These are phyloP conservation scores for Tetraodon nigroviridis DNA, from an alignment of 2,113 vertebrate species.

Conservation along the genomic window DNA sequence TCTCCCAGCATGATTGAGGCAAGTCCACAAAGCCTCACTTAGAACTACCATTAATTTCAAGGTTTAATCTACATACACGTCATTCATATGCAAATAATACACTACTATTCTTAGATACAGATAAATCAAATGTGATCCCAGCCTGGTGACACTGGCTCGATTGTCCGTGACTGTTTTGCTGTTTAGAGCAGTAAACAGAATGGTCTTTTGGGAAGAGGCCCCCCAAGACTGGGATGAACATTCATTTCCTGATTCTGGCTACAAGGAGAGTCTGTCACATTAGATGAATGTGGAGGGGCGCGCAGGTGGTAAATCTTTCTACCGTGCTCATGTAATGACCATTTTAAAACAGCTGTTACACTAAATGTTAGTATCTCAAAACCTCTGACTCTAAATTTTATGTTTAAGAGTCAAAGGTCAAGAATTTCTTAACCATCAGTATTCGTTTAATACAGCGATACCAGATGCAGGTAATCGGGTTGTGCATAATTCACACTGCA, in stretches of 20 bases:
- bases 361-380: background rate
- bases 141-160: conserved; percentile 19
- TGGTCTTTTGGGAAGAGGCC: conserved; percentile 41
- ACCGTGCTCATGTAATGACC: background rate
- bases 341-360: too few species aligned
- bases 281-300: conserved; percentile 9
- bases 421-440: background rate
- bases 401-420: background rate
- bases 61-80: too few species aligned
- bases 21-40: too few species aligned
- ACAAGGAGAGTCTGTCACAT: conserved; percentile 28
- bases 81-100: too few species aligned
- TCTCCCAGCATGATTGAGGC: background rate
- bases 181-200: conserved; percentile 28
- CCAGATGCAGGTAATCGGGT: too few species aligned
- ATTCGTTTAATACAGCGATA: background rate
- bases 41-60: too few species aligned
- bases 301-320: background rate
- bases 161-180: conserved; percentile 34
- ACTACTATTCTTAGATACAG: conserved; percentile 13
- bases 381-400: background rate
- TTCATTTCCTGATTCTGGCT: conserved; percentile 43
- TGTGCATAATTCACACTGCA: too few species aligned
- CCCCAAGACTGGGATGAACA: conserved; percentile 33
- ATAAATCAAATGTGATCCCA: conserved; percentile 33